Evolutionary conservation across 2,888 invertebrate species (phyloP).

Genomic region (Amitus sp.): DNA sequence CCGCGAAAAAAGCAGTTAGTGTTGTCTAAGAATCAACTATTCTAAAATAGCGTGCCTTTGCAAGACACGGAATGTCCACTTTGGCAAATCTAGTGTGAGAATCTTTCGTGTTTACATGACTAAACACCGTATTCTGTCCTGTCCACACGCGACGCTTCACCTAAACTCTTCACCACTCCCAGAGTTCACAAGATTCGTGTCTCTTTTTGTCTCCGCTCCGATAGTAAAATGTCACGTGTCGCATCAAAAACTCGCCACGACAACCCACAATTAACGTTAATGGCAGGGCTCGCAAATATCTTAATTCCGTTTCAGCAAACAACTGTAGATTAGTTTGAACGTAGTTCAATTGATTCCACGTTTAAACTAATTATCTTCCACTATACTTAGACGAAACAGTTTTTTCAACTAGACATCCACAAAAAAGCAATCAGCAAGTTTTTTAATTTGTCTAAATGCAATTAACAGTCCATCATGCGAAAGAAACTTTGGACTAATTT

Average conservation of each 20-base stretch:
- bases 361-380: conserved; percentile 4
- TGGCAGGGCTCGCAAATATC: neutral
- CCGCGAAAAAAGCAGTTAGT: too few species aligned
- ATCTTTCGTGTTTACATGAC: conserved; percentile 35
- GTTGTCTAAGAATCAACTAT: conserved; percentile 23
- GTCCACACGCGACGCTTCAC: conserved; percentile 30
- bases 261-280: neutral
- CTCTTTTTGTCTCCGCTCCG: neutral
- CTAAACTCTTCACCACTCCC: conserved; percentile 19
- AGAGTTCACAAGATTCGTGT: conserved; percentile 5
- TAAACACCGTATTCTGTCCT: conserved; percentile 30
- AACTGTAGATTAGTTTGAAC: conserved; percentile 4
- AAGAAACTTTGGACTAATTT: neutral
- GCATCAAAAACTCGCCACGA: neutral
- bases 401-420: conserved; percentile 15
- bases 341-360: neutral
- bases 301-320: neutral
- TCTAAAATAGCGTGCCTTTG: conserved; percentile 29
- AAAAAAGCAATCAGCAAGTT: conserved; percentile 18
- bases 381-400: conserved; percentile 13
- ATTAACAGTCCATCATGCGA: conserved; percentile 15
- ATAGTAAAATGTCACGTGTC: neutral
- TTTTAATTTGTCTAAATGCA: conserved; percentile 22
- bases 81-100: conserved; percentile 32
- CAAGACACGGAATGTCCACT: conserved; percentile 30